Conservation (phyloP, 2,888 invertebrate genomes). For the Coelinius sp. region DNA sequence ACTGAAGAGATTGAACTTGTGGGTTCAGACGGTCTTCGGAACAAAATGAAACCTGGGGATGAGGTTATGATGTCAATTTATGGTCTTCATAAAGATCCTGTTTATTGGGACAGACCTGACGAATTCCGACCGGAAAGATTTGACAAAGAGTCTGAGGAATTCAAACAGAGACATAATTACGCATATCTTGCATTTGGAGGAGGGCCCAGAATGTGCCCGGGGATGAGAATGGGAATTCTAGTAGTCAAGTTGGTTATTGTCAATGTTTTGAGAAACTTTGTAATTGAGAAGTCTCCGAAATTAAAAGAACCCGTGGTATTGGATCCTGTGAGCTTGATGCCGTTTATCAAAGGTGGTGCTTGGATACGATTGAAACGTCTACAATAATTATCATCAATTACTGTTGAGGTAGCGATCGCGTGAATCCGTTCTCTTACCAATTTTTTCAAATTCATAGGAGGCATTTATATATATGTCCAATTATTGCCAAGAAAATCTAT, state of each 20-base stretch:
- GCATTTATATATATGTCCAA: too few relatives aligned
- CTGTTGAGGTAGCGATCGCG: too few relatives aligned
- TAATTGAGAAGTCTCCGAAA: not conserved
- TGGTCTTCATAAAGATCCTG: constrained; percentile 45
- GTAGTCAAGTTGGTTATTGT: not conserved
- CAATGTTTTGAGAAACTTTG: not conserved
- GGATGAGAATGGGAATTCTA: constrained; percentile 25
- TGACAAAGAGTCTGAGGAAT: constrained; percentile 29
- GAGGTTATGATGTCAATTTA: constrained; percentile 46
- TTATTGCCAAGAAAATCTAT: too few relatives aligned
- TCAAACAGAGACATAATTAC: constrained; percentile 24
- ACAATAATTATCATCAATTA: not conserved
- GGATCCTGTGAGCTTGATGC: not conserved
- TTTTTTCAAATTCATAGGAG: too few relatives aligned
- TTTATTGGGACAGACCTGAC: constrained; percentile 43
- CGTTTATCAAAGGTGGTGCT: not conserved
- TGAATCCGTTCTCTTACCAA: too few relatives aligned
- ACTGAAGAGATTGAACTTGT: constrained; percentile 43
- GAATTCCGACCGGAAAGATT: constrained; percentile 47
- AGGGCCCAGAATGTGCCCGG: constrained; percentile 30
- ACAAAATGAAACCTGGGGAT: constrained; percentile 47
- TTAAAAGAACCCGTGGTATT: not conserved
- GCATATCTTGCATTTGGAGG: constrained; percentile 29
- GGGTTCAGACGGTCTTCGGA: constrained; percentile 51
- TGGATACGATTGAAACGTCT: not conserved